A percentile compares a stretch with the other conserved stretches of the same genome.
Conservation (phyloP, 2,113 vertebrate genomes). For the Murina feae region DNA sequence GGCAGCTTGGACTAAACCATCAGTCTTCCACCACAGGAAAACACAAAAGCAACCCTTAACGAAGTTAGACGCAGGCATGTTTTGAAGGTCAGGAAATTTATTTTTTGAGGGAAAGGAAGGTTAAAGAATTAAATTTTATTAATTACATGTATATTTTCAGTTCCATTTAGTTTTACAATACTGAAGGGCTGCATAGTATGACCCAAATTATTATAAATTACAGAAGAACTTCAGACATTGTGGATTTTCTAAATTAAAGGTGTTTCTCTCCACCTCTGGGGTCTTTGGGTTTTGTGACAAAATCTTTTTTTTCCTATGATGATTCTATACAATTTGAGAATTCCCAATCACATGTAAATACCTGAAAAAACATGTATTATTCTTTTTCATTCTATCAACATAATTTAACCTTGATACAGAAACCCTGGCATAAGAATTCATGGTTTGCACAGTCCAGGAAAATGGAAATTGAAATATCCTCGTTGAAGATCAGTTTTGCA, state of each 20-base stretch:
- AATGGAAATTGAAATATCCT: neutral
- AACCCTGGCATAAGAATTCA: slow-evolving; percentile 10
- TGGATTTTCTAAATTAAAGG: slow-evolving; percentile 43
- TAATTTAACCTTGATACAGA: slow-evolving; percentile 51
- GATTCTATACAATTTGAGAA: slow-evolving; percentile 24
- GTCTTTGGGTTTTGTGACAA: slow-evolving; percentile 32
- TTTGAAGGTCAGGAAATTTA: slow-evolving; percentile 70
- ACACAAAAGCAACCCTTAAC: slow-evolving; percentile 67
- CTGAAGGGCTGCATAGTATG: neutral
- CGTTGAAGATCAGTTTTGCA: neutral
- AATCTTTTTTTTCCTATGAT: neutral
- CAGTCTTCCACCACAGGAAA: slow-evolving; percentile 66
- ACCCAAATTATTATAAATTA: neutral
- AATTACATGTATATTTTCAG: slow-evolving; percentile 65
- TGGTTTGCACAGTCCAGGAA: neutral
- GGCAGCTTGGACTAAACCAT: slow-evolving; percentile 71
- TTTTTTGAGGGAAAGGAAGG: slow-evolving; percentile 53
- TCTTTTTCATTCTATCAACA: slow-evolving; percentile 6
- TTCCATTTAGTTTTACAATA: slow-evolving; percentile 46
- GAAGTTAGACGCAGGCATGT: slow-evolving; percentile 61
- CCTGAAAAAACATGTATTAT: neutral
- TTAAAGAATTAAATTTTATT: slow-evolving; percentile 57
- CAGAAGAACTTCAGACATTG: neutral
- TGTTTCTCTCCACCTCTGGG: slow-evolving; percentile 42
- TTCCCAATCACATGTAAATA: slow-evolving; percentile 48